Evolutionary conservation across 2,888 invertebrate species (phyloP).

Genomic region (Drosophila fungiperda): DNA sequence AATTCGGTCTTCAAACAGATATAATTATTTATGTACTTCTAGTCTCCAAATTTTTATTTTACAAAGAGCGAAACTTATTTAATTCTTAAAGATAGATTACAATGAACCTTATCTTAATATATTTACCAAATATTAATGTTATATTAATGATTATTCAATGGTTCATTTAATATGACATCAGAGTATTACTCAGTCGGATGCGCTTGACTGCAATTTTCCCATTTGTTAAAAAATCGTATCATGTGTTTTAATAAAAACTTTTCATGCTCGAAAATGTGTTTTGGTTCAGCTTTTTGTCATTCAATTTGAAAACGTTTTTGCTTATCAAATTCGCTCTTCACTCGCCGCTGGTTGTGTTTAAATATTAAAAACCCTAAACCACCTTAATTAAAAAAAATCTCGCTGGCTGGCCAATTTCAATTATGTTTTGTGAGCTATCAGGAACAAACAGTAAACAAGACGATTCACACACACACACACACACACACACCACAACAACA

Average conservation of each 20-base stretch:
- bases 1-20: too few relatives aligned
- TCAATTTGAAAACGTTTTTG: background rate
- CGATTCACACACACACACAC: background rate
- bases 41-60: too few relatives aligned
- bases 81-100: background rate
- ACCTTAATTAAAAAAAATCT: slow-evolving; percentile 64
- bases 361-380: background rate
- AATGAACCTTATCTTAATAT: background rate
- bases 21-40: too few relatives aligned
- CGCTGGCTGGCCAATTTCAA: slow-evolving; percentile 63
- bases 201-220: too few relatives aligned
- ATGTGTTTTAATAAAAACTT: background rate
- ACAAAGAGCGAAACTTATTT: too few relatives aligned
- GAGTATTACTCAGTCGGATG: background rate
- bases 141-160: background rate
- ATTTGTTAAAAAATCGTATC: background rate
- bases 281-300: background rate
- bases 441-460: slow-evolving; percentile 70
- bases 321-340: background rate
- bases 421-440: slow-evolving; percentile 77
- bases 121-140: accelerated
- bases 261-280: background rate
- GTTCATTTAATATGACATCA: background rate
- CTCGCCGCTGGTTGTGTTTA: slow-evolving; percentile 4
- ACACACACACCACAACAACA: background rate